These are phyloP conservation scores for Halcyon senegalensis DNA, from an alignment of 2,113 vertebrate genomes.

Conservation along the genomic window DNA sequence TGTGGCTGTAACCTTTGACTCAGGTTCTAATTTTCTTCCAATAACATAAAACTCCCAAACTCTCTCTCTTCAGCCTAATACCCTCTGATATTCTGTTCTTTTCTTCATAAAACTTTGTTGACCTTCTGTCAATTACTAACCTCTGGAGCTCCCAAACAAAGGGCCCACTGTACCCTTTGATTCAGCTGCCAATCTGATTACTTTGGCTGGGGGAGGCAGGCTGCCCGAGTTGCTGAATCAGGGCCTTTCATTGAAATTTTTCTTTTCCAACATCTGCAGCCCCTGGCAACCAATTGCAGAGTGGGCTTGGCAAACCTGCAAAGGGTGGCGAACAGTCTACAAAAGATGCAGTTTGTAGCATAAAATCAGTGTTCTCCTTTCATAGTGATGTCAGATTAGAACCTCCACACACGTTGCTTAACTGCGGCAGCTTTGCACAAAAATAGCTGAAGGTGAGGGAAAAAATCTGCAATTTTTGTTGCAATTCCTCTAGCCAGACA, in stretches of 20 bases:
- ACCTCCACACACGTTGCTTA: not conserved
- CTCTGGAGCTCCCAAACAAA: constrained; percentile 73
- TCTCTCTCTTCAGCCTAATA: constrained; percentile 41
- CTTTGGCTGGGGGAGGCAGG: constrained; percentile 72
- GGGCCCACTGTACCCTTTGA: constrained; percentile 73
- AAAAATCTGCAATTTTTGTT: not conserved
- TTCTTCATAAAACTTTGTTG: constrained; percentile 71
- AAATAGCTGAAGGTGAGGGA: not conserved
- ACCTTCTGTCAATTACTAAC: constrained; percentile 65
- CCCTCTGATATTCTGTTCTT: constrained; percentile 58
- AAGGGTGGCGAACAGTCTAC: constrained; percentile 56
- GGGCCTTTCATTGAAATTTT: constrained; percentile 76
- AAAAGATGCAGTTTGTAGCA: constrained; percentile 37
- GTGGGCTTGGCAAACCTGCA: constrained; percentile 50
- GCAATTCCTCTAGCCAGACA: not conserved
- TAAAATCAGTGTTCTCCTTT: constrained; percentile 18
- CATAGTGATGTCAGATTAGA: not conserved
- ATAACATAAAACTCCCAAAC: constrained; percentile 27
- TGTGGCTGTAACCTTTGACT: not conserved
- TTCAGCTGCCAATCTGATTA: constrained; percentile 81
- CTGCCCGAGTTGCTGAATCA: constrained; percentile 76
- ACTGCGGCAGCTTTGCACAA: not conserved
- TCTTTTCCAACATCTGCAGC: constrained; percentile 67
- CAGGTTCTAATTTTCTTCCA: constrained; percentile 11
- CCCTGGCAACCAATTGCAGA: constrained; percentile 65